These are phyloP conservation scores for Apodemus sylvaticus DNA, from an alignment of 2,113 vertebrate species.

Conservation along the genomic window DNA sequence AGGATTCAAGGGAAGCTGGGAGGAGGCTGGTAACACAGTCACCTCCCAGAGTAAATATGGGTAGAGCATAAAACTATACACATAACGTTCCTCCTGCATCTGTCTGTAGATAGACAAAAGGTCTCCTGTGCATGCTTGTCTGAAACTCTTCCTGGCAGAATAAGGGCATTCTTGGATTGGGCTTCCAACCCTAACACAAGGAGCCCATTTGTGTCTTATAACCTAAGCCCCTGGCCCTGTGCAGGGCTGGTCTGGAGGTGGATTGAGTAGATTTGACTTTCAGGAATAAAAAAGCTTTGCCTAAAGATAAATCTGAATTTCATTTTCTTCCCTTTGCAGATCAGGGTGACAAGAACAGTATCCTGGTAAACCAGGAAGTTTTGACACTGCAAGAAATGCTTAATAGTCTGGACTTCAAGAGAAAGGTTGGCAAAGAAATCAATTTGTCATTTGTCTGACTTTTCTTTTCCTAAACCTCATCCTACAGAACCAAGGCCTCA, in stretches of 20 bases:
- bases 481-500: background rate
- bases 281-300: background rate
- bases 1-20: too few species aligned
- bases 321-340: slow-evolving; percentile 83
- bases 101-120: background rate
- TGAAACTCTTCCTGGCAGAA: background rate
- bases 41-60: too few species aligned
- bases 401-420: slow-evolving; percentile 96
- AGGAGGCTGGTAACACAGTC: too few species aligned
- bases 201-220: background rate
- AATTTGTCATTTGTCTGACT: background rate
- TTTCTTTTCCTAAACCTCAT: background rate
- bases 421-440: slow-evolving; percentile 88
- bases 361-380: slow-evolving; percentile 93
- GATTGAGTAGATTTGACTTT: background rate
- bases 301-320: background rate
- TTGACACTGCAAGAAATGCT: slow-evolving; percentile 95
- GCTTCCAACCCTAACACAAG: background rate
- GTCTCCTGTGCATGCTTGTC: background rate
- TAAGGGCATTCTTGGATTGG: background rate
- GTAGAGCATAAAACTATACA: too few species aligned
- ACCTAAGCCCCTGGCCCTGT: background rate
- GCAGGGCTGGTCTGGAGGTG: background rate
- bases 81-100: background rate
- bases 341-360: slow-evolving; percentile 90